Evolutionary conservation across 2,888 invertebrate species (phyloP).

Genomic region (Papilio protenor): DNA sequence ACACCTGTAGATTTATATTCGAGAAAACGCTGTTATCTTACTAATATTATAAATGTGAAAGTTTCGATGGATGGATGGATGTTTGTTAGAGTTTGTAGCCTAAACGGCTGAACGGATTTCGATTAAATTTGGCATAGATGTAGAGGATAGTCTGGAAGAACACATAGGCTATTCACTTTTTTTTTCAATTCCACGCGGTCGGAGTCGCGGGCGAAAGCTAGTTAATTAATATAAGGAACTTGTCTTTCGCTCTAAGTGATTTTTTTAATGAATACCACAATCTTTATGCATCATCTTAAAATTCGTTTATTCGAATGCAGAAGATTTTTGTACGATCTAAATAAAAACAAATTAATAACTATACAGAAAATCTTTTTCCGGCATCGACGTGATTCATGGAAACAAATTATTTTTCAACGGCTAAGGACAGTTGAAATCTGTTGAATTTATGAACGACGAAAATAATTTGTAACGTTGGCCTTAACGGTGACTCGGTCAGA

Average conservation of each 20-base stretch:
- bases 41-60: too few relatives aligned
- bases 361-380: slow-evolving; percentile 38
- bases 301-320: not conserved
- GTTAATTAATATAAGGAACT: not conserved
- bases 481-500: slow-evolving; percentile 31
- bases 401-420: slow-evolving; percentile 40
- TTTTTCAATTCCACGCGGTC: too few relatives aligned
- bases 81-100: too few relatives aligned
- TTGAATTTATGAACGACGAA: slow-evolving; percentile 38
- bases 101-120: too few relatives aligned
- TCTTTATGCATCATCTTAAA: not conserved
- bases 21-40: not conserved
- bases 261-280: slow-evolving; percentile 1
- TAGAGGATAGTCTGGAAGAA: too few relatives aligned
- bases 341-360: slow-evolving; percentile 39
- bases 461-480: slow-evolving; percentile 34
- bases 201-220: too few relatives aligned
- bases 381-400: slow-evolving; percentile 38
- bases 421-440: slow-evolving; percentile 41
- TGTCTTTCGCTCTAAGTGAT: not conserved
- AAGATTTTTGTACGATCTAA: slow-evolving; percentile 27
- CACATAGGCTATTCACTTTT: too few relatives aligned
- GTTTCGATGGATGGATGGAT: too few relatives aligned
- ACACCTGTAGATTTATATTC: not conserved
- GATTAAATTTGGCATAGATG: too few relatives aligned